Percentiles rank a stretch among this genome's conserved stretches.
Conservation (phyloP, 2,888 invertebrate species). For the Linyphia triangularis region DNA sequence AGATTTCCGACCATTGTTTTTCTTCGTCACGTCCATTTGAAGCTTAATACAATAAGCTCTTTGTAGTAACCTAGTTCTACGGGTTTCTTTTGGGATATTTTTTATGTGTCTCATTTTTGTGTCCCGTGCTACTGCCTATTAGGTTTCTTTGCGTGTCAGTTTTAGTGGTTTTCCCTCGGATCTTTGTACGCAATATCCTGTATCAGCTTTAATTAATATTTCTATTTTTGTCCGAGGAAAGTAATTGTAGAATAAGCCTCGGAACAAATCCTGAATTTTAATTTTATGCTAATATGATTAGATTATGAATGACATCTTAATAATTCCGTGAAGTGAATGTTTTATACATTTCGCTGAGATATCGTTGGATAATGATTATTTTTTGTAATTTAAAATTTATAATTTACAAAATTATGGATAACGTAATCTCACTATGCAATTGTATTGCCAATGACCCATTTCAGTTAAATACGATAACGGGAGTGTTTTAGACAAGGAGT, state of each 20-base stretch:
- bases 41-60: conserved; percentile 35
- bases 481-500: too few relatives aligned
- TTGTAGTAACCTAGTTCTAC: conserved; percentile 64
- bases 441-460: too few relatives aligned
- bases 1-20: conserved; percentile 46
- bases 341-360: too few relatives aligned
- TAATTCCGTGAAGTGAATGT: too few relatives aligned
- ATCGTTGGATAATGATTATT: too few relatives aligned
- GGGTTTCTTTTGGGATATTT: neutral
- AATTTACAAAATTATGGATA: too few relatives aligned
- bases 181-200: conserved; percentile 26
- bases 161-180: neutral
- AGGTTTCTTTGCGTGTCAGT: conserved; percentile 53
- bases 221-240: conserved; percentile 41
- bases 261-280: neutral
- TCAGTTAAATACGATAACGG: too few relatives aligned
- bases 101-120: conserved; percentile 33
- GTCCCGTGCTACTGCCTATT: conserved; percentile 54
- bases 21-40: conserved; percentile 1
- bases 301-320: neutral
- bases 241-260: neutral
- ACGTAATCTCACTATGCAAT: too few relatives aligned
- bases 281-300: neutral
- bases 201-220: conserved; percentile 35
- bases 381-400: too few relatives aligned